Base-by-base conservation (phyloP, 2,888 invertebrate genomes). In the Mimumesa dahlbomi region DNA sequence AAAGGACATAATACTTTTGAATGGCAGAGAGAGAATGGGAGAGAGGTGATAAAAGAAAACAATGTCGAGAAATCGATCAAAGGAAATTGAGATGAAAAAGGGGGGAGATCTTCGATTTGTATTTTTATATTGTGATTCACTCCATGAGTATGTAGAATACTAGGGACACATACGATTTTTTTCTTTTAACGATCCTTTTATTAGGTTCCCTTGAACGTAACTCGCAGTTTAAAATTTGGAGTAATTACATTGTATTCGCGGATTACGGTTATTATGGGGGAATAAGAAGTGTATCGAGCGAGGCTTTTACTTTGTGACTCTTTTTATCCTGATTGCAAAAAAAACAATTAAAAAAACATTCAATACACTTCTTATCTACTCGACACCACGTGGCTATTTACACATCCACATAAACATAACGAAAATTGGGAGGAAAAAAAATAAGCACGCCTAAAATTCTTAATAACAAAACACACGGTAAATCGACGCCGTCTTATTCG, bases 111-210 rank as follows among this genome's bases (percentile, higher is more conserved):
- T 82, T 81, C 72, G 67, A 84, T 85, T 85, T 86, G 86, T 87
- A 87, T 87, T 87, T 87, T 87, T 87, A 84, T 87, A 87, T 85
- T 80, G 80, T 80, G 82, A 84, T 83, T 80, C 72, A 76, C 70
- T 75, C 68, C 46, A 73, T 59, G 71, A 77, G 59, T 80, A 76
- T 61, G 69, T 79, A 82, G 68, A 64, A 80, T 61, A 75, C 69
- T 69, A 75, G 72, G 64, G n/a, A 62, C 50, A 67, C 67, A 66
- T 72, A 70, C 73, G 69, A 75, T 82, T 58, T 72, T 72, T 70
- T 75, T 82, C 61, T 72, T 72, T 70, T 65, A 46, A 70, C 52
- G 48, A 75, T 68, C 46, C 14, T 63, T 72, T 66, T 18, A 53
- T 66, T 75, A 75, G 57, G 61, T 71, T 80, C 59, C 56, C 70